phyloP scores from a whole-genome alignment of 1,140 invertebrate species.

The Ylistrum balloti region DNA sequence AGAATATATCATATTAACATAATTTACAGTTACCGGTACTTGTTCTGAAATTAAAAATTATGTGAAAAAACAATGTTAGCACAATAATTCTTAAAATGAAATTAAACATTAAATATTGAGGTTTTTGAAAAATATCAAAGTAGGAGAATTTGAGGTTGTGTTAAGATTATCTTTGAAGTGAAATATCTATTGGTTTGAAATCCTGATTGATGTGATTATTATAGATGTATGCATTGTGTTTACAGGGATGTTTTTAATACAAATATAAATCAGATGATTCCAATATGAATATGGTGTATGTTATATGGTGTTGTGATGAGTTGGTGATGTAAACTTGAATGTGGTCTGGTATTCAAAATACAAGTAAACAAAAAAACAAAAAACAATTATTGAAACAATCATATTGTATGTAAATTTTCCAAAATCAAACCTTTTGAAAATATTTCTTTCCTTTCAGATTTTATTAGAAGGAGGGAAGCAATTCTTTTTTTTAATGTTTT shows the following conservation, averaged over 20 bases:
- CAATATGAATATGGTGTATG: slow-evolving; percentile 40
- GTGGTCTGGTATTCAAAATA: too few relatives aligned
- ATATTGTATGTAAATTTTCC: too few relatives aligned
- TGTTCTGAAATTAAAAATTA: too few relatives aligned
- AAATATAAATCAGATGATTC: slow-evolving; percentile 41
- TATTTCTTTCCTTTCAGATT: too few relatives aligned
- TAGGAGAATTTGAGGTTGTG: neutral
- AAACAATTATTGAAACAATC: too few relatives aligned
- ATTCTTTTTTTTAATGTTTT: neutral
- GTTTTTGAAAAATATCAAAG: slow-evolving; percentile 17
- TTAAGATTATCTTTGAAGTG: neutral
- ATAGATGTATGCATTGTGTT: neutral
- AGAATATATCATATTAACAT: too few relatives aligned
- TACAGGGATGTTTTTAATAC: neutral
- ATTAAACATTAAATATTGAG: too few relatives aligned
- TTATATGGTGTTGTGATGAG: neutral
- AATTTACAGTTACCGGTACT: too few relatives aligned
- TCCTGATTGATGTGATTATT: neutral
- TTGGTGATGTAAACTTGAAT: neutral
- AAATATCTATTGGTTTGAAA: neutral
- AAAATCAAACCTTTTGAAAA: too few relatives aligned
- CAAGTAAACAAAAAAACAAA: too few relatives aligned
- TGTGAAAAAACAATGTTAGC: too few relatives aligned
- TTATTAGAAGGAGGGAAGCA: neutral
- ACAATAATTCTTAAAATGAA: too few relatives aligned